Conservation (phyloP, 1,140 invertebrate genomes). For the Polyergus mexicanus region DNA sequence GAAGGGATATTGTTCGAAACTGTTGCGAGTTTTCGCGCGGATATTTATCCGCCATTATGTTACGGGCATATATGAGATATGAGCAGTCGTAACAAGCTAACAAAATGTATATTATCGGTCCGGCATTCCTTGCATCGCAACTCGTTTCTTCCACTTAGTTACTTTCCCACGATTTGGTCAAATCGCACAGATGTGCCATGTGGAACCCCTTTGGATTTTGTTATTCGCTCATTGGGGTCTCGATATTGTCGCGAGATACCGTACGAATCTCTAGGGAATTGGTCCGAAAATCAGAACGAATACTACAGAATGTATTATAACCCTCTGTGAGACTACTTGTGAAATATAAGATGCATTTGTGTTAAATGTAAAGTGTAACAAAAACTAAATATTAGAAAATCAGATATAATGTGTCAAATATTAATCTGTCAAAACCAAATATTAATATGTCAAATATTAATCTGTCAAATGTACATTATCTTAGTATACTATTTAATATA, state of each 20-base stretch:
- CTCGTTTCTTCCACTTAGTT: background rate
- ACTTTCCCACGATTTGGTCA: constrained; percentile 68
- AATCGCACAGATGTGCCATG: constrained; percentile 66
- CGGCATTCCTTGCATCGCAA: background rate
- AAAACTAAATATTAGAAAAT: background rate
- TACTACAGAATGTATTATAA: constrained; percentile 50
- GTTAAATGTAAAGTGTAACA: background rate
- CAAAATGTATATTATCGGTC: constrained; percentile 29
- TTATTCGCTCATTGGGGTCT: constrained; percentile 24
- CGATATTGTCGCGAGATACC: constrained; percentile 11
- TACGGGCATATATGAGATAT: constrained; percentile 5
- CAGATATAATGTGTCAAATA: background rate
- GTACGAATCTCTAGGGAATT: constrained; percentile 61
- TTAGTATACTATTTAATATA: background rate
- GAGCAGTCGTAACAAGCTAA: background rate
- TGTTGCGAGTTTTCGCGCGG: background rate
- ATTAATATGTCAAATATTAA: too few relatives aligned
- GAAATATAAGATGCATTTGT: background rate
- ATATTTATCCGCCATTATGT: constrained; percentile 51
- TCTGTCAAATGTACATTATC: background rate
- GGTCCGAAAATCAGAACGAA: constrained; percentile 58
- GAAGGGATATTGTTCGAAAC: background rate
- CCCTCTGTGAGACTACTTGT: too few relatives aligned
- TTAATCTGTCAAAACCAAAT: too few relatives aligned
- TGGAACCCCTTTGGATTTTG: constrained; percentile 61